These are phyloP conservation scores for Theretra japonica DNA, from an alignment of 2,888 invertebrate genomes.

Conservation along the genomic window DNA sequence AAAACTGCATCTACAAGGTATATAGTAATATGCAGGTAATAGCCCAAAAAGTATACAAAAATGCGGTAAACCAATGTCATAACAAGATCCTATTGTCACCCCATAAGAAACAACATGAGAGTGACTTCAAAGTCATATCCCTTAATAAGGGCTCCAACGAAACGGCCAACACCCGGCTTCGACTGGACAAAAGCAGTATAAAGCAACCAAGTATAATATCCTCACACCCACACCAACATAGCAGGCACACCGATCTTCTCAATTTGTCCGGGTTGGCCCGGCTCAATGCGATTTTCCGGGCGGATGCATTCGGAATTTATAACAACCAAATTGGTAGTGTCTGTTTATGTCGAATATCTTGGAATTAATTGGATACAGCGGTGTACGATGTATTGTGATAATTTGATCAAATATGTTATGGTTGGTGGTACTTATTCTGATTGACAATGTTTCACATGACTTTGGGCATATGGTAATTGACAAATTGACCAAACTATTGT, in stretches of 20 bases:
- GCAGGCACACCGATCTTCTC: conserved; percentile 47
- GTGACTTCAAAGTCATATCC: neutral
- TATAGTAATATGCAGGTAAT: too few species aligned
- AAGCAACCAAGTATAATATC: conserved; percentile 61
- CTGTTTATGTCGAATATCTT: conserved; percentile 81
- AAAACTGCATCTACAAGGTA: too few species aligned
- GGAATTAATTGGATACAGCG: conserved; percentile 73
- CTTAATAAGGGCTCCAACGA: conserved; percentile 22
- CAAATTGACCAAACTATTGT: neutral
- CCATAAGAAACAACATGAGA: neutral
- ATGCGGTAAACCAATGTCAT: neutral
- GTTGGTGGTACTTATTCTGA: neutral
- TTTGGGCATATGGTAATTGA: neutral
- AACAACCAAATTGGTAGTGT: conserved; percentile 81
- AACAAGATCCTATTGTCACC: neutral
- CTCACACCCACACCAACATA: conserved; percentile 44
- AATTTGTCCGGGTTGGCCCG: conserved; percentile 60
- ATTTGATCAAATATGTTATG: neutral
- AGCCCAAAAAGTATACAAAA: too few species aligned
- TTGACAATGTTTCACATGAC: neutral
- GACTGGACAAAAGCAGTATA: conserved; percentile 67
- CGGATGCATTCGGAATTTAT: conserved; percentile 84
- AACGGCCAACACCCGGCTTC: conserved; percentile 46
- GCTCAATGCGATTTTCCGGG: conserved; percentile 81
- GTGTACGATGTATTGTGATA: neutral